A percentile compares a stretch with the other conserved stretches of the same genome.
phyloP scores from a whole-genome alignment of 2,113 vertebrate species.

The Phrynosoma blainvillii region DNA sequence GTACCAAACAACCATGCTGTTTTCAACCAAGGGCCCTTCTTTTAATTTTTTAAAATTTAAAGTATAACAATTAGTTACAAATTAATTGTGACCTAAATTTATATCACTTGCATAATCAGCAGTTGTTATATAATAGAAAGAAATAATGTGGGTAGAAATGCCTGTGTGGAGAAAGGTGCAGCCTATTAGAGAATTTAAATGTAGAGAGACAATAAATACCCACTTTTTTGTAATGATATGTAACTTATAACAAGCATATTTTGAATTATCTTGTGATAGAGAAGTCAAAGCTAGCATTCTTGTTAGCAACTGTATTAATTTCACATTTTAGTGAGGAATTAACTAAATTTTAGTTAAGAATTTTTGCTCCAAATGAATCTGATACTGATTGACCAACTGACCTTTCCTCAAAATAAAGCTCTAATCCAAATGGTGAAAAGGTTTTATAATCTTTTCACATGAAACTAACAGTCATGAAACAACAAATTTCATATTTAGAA shows the following conservation, averaged over 20 bases:
- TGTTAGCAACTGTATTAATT: not conserved
- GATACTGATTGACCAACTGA: not conserved
- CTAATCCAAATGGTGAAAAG: not conserved
- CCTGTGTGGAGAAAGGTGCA: not conserved
- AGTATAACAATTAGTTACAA: not conserved
- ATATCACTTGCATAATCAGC: not conserved
- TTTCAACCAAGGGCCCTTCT: not conserved
- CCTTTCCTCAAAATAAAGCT: not conserved
- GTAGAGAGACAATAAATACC: not conserved
- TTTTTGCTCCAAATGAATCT: not conserved
- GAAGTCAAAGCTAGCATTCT: not conserved
- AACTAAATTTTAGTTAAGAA: not conserved
- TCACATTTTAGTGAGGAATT: not conserved
- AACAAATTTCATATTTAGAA: not conserved
- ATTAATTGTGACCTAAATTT: not conserved
- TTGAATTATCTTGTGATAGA: not conserved
- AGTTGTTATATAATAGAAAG: slow-evolving; percentile 25
- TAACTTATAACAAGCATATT: not conserved
- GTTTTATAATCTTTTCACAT: not conserved
- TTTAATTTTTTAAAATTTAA: not conserved
- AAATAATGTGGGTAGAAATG: not conserved
- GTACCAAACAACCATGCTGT: not conserved
- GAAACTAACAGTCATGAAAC: not conserved
- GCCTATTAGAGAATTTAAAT: not conserved
- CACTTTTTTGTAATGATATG: not conserved